Base-by-base conservation (phyloP, 2,113 vertebrate species). In the Motacilla tschutschensis region DNA sequence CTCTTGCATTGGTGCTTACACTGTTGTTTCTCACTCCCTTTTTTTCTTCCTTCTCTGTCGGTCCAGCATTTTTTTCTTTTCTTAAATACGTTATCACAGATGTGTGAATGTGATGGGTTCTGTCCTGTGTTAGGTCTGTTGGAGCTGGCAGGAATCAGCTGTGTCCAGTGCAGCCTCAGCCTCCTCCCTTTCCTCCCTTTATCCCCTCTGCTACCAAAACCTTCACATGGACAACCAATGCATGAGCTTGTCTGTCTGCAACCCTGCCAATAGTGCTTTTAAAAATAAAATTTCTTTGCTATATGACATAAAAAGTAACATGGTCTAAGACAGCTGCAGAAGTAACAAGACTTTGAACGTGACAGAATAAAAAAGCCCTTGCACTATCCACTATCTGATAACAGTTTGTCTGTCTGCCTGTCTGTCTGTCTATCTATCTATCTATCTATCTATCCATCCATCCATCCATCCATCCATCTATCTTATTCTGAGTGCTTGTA, bases 351-450 rank as follows among this genome's bases (percentile, higher is more conserved):
- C 29, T 54, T 77, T 59, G 40, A 66, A 26, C 43, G 14, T 59
- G 6, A 50, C 22, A 38, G 38, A 50, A 10, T 36, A 44, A 26
- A 53, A 85, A 85, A 73, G 9, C 36, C 13, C 22, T 57, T 88
- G 35, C 17, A 28, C 19, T 65, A 40, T n/a, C 28, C 20, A 29
- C 25, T 75, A 43, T 31, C 16, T 24, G 41, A 26, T 33, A 57
- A 26, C 3, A 53, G 7, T 44, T 6, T 8, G 1, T 46, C 22
- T 29, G 0, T 35, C 24, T n/a, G 0, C 57, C 51, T 53, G 0
- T 51, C 12, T 28, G 6, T n/a, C 51, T 41, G 10, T 19, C 48
- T 54, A 10, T 31, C 54, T 36, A 13, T 28, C 11, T 38, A 10
- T 47, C 44, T 46, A 13, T 46, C 43, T 44, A 44, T 44, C 43